These are phyloP conservation scores for Lerema accius DNA, from an alignment of 1,140 invertebrate genomes.

Conservation along the genomic window DNA sequence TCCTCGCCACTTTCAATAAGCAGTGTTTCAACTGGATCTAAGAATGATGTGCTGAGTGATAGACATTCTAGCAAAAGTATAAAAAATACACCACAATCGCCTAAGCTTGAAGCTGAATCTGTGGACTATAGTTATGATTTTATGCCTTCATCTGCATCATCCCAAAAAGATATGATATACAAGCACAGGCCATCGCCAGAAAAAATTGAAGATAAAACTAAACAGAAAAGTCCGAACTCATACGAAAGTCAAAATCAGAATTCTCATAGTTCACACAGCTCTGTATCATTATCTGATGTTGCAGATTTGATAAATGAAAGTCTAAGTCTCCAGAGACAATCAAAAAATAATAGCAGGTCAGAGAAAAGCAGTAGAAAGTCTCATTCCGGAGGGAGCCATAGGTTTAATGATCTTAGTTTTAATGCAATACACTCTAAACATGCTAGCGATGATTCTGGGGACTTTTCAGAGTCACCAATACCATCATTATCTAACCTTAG, in stretches of 20 bases:
- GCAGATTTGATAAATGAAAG: conserved; percentile 74
- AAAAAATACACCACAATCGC: conserved; percentile 43
- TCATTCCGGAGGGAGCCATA: conserved; percentile 17
- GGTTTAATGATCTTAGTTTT: conserved; percentile 26
- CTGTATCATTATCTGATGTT: conserved; percentile 72
- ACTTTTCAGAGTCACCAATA: conserved; percentile 71
- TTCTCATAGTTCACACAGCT: conserved; percentile 63
- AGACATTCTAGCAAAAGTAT: conserved; percentile 39
- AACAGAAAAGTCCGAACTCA: conserved; percentile 43
- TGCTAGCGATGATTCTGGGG: conserved; percentile 65
- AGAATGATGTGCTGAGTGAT: conserved; percentile 40
- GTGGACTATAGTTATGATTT: conserved; percentile 74
- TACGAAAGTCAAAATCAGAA: conserved; percentile 53
- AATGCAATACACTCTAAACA: conserved; percentile 25
- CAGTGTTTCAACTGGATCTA: conserved; percentile 46
- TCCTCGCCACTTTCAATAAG: conserved; percentile 44
- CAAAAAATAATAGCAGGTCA: conserved; percentile 39
- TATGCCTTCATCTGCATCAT: conserved; percentile 52
- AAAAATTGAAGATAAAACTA: conserved; percentile 35
- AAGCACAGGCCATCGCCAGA: conserved; percentile 34
- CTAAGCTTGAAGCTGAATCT: conserved; percentile 54
- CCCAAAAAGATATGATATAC: conserved; percentile 42
- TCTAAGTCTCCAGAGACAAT: conserved; percentile 43
- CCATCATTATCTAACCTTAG: conserved; percentile 75
- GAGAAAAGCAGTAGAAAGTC: conserved; percentile 39